phyloP scores from a whole-genome alignment of 2,888 invertebrate genomes.

The Drosophila subsilvestris region DNA sequence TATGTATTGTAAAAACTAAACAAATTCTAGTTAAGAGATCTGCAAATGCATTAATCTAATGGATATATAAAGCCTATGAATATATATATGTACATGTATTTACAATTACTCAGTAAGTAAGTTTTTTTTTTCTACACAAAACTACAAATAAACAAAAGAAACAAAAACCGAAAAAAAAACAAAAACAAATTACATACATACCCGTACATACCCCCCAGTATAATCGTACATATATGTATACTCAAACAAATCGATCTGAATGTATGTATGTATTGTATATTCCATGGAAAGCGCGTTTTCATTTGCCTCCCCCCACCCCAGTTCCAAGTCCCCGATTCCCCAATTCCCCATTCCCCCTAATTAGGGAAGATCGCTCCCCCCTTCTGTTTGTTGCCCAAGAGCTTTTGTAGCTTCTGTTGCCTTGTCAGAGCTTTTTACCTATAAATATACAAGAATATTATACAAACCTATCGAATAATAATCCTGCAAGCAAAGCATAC shows the following conservation, averaged over 20 bases:
- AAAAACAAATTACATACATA: conserved; percentile 39
- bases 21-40: conserved; percentile 61
- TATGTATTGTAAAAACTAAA: conserved; percentile 58
- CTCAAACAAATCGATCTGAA: conserved; percentile 31
- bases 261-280: conserved; percentile 33
- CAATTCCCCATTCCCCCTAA: background rate
- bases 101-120: conserved; percentile 61
- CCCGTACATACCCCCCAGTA: background rate
- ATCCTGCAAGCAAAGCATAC: conserved; percentile 22
- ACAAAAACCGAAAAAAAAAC: conserved; percentile 31
- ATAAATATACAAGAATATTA: conserved; percentile 54
- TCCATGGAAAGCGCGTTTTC: conserved; percentile 26
- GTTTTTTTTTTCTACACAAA: conserved; percentile 65
- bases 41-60: conserved; percentile 47
- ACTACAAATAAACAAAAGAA: conserved; percentile 48
- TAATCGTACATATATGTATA: conserved; percentile 29
- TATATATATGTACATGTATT: conserved; percentile 52
- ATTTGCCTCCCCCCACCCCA: conserved; percentile 12
- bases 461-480: conserved; percentile 33
- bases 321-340: background rate
- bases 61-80: conserved; percentile 46
- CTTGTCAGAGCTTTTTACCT: conserved; percentile 75
- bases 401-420: conserved; percentile 75
- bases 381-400: conserved; percentile 46
- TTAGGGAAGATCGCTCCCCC: conserved; percentile 13